Conservation (phyloP, 2,113 vertebrate genomes). For the Phyllostomus discolor region DNA sequence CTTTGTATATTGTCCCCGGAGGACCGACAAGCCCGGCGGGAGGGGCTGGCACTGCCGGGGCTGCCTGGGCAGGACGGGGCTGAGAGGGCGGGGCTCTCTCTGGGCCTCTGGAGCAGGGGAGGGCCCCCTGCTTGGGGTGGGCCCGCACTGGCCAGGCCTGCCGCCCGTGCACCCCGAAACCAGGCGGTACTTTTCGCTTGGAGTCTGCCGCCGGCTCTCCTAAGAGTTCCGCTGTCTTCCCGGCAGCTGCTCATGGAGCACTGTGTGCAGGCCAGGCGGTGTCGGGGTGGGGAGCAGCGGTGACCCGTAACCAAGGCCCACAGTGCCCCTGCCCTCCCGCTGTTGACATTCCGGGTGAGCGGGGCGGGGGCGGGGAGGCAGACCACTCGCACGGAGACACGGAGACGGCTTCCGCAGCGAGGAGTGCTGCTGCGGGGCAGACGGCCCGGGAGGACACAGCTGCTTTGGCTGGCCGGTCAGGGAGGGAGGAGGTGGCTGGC, state of each 20-base stretch:
- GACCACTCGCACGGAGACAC: neutral
- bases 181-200: neutral
- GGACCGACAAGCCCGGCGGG: neutral
- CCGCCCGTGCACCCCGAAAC: neutral
- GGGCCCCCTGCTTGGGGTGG: neutral
- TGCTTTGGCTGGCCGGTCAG: neutral
- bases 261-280: neutral
- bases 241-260: neutral
- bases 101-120: neutral
- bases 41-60: conserved; percentile 53
- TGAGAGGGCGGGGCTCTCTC: neutral
- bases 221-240: neutral
- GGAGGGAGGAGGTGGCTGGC: neutral
- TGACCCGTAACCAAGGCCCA: neutral
- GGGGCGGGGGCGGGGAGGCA: neutral
- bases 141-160: neutral
- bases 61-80: neutral
- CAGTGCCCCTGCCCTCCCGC: neutral
- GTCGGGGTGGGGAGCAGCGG: neutral
- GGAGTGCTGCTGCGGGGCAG: neutral
- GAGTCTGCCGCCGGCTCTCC: neutral
- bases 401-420: neutral
- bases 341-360: neutral
- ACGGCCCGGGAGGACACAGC: neutral
- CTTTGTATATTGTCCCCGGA: conserved; percentile 79